Evolutionary conservation across 2,113 vertebrate genomes (phyloP).

Genomic region (Myiopsitta monachus): DNA sequence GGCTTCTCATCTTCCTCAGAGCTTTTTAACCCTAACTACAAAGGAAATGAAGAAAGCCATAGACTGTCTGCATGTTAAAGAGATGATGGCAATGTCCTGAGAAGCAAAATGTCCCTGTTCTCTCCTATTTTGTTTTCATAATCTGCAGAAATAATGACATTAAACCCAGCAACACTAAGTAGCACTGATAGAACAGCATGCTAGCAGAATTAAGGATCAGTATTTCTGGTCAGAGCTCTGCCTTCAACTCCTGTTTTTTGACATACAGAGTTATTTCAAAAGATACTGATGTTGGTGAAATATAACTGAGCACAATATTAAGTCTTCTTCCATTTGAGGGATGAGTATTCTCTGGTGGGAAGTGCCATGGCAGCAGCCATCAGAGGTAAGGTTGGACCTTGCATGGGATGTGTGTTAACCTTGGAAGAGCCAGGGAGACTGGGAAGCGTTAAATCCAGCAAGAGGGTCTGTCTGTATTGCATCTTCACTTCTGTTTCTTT

Average conservation of each 20-base stretch:
- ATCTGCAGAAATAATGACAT: neutral
- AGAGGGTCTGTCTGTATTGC: neutral
- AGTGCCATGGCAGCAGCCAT: neutral
- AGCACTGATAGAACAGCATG: neutral
- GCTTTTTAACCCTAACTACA: neutral
- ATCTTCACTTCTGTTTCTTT: neutral
- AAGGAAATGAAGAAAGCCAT: neutral
- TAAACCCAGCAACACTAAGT: neutral
- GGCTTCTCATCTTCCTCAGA: slow-evolving; percentile 19
- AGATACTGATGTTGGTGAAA: neutral
- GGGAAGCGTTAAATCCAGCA: neutral
- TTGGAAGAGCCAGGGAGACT: neutral
- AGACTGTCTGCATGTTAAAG: neutral
- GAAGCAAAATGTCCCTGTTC: slow-evolving; percentile 21
- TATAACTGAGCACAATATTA: neutral
- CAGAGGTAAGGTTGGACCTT: slow-evolving; percentile 26
- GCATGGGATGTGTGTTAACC: neutral
- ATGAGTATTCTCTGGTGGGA: neutral
- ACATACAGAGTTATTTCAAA: neutral
- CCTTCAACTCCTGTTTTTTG: neutral
- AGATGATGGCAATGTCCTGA: neutral
- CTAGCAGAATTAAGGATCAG: slow-evolving; percentile 20
- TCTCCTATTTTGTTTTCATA: neutral
- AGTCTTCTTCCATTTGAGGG: neutral
- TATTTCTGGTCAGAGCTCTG: slow-evolving; percentile 34